Evolutionary conservation across 2,113 vertebrate genomes (phyloP), one percentile per base, ranked within the genome.

Genomic region (Pleuronectes platessa): DNA sequence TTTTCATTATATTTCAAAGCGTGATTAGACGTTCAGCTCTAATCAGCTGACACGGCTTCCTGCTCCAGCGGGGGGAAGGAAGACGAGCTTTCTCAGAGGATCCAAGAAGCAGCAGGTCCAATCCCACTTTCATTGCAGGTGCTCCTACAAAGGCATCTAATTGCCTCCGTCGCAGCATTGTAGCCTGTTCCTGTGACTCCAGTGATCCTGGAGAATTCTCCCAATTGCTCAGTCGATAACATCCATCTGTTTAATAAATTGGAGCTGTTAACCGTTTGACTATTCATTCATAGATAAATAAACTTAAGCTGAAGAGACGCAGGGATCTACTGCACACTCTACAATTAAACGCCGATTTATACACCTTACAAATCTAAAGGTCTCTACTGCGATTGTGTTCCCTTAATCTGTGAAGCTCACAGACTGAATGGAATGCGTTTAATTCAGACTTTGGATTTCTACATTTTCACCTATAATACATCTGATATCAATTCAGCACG

Each of bases 111-210:
- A 82, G 78, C 89, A 82, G 86, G 87, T 92, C 69, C 65, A 84
- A 88, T 83, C 81, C 47, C 12, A 13, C 37, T 84, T 77, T 89
- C 81, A 15, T 79, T 68, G 85, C 91, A 93, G 92, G 91, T 92
- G 91, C 73, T 89, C 78, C 71, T 40, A 92, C 86, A 92, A 92
- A 91, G 86, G 84, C 78, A 37, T 83, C 69, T 93, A 92, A 93
- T 93, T 93, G 82, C 86, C 81, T 68, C 64, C 78, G 61, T 59
- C 2, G 53, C 67, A 56, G 70, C 56, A 72, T 75, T 85, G 74
- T 79, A 58, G 71, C 76, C 66, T 51, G 76, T 68, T 90, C 85
- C 84, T 89, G 69, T 58, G 83, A 88, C 82, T 86, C 77, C 79
- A 49, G 45, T 66, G 49, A 87, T 88, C 79, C 87, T 88, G 74